Conservation (phyloP, 2,797 vertebrate species). For the Lithobates sylvaticus region DNA sequence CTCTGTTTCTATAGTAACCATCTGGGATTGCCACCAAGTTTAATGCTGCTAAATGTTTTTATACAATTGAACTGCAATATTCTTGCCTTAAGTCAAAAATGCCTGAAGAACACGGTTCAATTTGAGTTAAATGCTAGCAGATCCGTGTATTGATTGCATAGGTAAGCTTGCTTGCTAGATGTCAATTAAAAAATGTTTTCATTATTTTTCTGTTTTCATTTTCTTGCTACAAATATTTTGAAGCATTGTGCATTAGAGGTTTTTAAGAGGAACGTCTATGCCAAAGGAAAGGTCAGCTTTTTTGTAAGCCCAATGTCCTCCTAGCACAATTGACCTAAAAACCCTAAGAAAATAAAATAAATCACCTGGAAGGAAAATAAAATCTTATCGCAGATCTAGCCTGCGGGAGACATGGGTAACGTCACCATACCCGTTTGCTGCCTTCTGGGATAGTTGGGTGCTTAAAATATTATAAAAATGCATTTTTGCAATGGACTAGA, state of each 20-base stretch:
- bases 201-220: neutral
- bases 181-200: neutral
- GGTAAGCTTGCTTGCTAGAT: neutral
- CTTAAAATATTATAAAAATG: too few relatives aligned
- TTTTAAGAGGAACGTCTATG: too few relatives aligned
- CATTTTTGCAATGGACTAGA: too few relatives aligned
- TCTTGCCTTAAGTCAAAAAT: constrained; percentile 10
- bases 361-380: too few relatives aligned
- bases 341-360: too few relatives aligned
- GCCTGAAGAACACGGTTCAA: neutral
- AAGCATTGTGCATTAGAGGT: neutral
- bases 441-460: too few relatives aligned
- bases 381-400: too few relatives aligned
- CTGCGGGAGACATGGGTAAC: too few relatives aligned
- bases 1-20: constrained; percentile 48
- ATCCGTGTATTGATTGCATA: neutral
- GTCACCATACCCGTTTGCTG: too few relatives aligned
- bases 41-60: constrained; percentile 37
- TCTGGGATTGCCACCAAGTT: constrained; percentile 35
- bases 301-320: too few relatives aligned
- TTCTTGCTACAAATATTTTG: neutral
- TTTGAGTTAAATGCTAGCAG: neutral
- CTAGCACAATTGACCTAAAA: too few relatives aligned
- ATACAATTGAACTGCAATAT: constrained; percentile 36
- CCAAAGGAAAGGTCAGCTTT: too few relatives aligned